phyloP scores from a whole-genome alignment of 2,797 vertebrate genomes.

The Gouania willdenowi region DNA sequence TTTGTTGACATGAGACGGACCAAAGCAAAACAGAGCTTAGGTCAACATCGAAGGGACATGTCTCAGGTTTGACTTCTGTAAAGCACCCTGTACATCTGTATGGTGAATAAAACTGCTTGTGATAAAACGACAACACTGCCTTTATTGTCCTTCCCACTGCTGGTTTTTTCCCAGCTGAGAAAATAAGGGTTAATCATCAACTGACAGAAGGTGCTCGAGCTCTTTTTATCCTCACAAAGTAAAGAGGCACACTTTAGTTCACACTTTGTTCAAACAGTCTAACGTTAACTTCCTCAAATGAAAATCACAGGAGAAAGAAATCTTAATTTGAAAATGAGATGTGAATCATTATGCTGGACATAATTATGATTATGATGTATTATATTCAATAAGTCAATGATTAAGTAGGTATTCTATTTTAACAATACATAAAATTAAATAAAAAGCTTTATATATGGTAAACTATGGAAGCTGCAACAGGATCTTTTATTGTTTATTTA shows the following conservation, averaged over 20 bases:
- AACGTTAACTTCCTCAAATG: too few relatives aligned
- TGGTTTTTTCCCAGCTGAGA: neutral
- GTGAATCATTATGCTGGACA: neutral
- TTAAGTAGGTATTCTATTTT: too few relatives aligned
- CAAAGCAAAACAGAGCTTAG: conserved; percentile 12
- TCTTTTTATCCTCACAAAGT: conserved; percentile 19
- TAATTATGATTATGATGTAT: too few relatives aligned
- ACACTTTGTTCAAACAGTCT: conserved; percentile 6
- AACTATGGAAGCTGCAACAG: too few relatives aligned
- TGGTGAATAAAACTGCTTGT: conserved; percentile 37
- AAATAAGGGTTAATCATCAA: conserved; percentile 45
- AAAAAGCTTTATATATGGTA: too few relatives aligned
- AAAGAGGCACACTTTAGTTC: neutral
- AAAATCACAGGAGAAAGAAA: too few relatives aligned
- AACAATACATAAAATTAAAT: too few relatives aligned
- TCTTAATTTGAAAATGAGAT: too few relatives aligned
- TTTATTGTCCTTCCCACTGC: conserved; percentile 16
- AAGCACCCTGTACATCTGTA: conserved; percentile 30
- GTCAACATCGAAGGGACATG: conserved; percentile 2
- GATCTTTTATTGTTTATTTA: too few relatives aligned
- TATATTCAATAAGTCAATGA: too few relatives aligned
- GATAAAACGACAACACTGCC: conserved; percentile 38
- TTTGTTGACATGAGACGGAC: conserved; percentile 14
- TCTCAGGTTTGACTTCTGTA: conserved; percentile 58
- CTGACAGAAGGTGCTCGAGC: conserved; percentile 26